Evolutionary conservation across 30 jellyfish, hydroid and myxozoan species (phyloP).

Genomic region (Chironex yamaguchii): DNA sequence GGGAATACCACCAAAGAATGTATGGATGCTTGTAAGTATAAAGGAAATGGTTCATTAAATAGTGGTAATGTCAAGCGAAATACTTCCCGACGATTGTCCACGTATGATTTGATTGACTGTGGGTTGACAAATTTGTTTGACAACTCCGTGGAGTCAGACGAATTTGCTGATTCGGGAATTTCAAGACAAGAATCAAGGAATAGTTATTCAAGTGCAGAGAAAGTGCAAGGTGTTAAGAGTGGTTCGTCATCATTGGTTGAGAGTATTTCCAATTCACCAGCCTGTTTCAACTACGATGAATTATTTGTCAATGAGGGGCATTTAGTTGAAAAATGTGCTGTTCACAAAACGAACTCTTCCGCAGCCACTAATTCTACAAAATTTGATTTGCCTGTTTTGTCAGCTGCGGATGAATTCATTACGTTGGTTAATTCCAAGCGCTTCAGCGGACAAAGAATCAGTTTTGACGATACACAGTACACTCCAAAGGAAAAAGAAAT

Average conservation of each 20-base stretch:
- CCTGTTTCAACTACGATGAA: neutral
- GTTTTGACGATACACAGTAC: neutral
- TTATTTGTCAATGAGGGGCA: too few species aligned
- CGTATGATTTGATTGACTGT: neutral
- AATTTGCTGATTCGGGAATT: neutral
- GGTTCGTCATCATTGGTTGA: neutral
- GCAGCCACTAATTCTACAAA: neutral
- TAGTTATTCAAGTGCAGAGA: neutral
- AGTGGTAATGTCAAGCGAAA: too few species aligned
- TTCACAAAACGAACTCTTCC: neutral
- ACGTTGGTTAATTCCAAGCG: neutral
- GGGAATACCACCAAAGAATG: neutral
- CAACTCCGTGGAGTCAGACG: neutral
- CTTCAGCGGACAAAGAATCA: neutral
- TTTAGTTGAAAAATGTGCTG: too few species aligned
- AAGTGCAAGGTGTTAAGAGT: neutral
- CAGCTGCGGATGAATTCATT: neutral
- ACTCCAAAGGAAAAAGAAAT: conserved; percentile 82
- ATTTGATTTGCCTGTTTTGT: neutral
- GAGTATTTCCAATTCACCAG: neutral
- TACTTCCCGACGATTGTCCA: too few species aligned
- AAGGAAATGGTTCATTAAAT: neutral
- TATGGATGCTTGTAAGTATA: too few species aligned
- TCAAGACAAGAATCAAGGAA: neutral
- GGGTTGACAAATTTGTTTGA: neutral